Evolutionary conservation across 2,797 vertebrate species (phyloP), one percentile per base, ranked within the genome.

Genomic region (Parambassis ranga): DNA sequence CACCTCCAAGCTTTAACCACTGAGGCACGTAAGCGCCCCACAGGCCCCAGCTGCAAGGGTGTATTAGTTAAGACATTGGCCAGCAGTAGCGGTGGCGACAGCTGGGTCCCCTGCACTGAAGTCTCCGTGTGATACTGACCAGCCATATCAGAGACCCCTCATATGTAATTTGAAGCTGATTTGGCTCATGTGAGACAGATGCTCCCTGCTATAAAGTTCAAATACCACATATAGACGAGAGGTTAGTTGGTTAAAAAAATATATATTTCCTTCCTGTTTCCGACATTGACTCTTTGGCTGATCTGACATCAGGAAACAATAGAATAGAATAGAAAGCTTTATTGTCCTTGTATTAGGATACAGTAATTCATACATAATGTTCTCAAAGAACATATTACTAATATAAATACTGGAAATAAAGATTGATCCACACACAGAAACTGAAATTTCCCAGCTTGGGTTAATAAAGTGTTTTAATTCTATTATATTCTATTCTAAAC

Each of bases 181-280:
- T 81, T 79, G 62, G 70, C 79, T 84, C 75, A 57, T 53, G 79
- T 81, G 44, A 82, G 71, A 87, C 90, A 90, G 88, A 92, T 89
- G 88, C 81, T 85, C 44, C 60, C 72, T 47, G 28, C 36, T 46
- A 65, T 73, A 82, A 75, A 60, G 53, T 46, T 77, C 43, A 69
- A 81, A 77, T 69, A 59, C 37, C 55, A 70, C 71, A 68, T 61
- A 23, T 57, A 28, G 31, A 43, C 41, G 50, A 16, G 16, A 63
- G 47, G 6, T 44, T 31, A 52, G n/a, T 59, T 14, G 32, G 15
- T 38, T 33, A 55, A 50, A 38, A 38, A 1, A 4, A 43, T 31
- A 27, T 9, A 16, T 32, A 18, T 15, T 30, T 22, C n/a, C n/a
- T 20, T 13, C 26, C 13, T 41, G 43, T 43, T 37, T 46, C 33